These are phyloP conservation scores for Notolepis coatsorum DNA, from an alignment of 2,797 vertebrate genomes.

Conservation along the genomic window DNA sequence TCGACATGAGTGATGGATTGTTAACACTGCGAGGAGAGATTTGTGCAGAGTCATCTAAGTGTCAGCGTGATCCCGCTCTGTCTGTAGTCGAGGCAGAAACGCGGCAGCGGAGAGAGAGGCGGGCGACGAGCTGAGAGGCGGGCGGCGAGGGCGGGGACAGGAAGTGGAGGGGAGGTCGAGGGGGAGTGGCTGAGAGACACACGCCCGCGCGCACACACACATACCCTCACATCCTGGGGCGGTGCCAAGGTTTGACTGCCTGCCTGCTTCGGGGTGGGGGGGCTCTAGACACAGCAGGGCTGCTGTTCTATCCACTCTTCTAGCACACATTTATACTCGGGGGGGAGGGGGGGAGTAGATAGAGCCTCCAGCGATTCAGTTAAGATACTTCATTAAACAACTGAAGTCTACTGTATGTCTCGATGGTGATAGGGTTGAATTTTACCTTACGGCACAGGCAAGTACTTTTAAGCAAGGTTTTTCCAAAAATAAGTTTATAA, in stretches of 20 bases:
- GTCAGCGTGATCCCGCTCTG: slow-evolving; percentile 45
- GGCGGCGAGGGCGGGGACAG: slow-evolving; percentile 34
- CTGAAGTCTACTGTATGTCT: too few relatives aligned
- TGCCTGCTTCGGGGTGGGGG: slow-evolving; percentile 38
- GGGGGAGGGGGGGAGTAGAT: neutral
- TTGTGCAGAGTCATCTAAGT: slow-evolving; percentile 42
- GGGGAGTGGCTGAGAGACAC: neutral
- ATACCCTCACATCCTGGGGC: slow-evolving; percentile 70
- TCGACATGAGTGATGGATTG: neutral
- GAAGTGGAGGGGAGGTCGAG: slow-evolving; percentile 38
- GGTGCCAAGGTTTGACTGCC: slow-evolving; percentile 66
- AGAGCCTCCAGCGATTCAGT: too few relatives aligned
- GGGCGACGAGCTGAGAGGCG: slow-evolving; percentile 27
- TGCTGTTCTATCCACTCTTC: slow-evolving; percentile 62
- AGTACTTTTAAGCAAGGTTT: too few relatives aligned
- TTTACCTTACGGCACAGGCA: too few relatives aligned
- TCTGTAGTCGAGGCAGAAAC: slow-evolving; percentile 39
- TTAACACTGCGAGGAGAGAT: slow-evolving; percentile 19
- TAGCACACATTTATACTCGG: slow-evolving; percentile 50
- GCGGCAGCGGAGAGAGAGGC: slow-evolving; percentile 40
- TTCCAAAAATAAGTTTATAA: too few relatives aligned
- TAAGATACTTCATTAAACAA: too few relatives aligned
- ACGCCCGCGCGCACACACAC: neutral
- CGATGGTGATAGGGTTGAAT: too few relatives aligned
- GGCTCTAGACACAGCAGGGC: slow-evolving; percentile 57